Evolutionary conservation across 2,888 invertebrate genomes (phyloP).

Genomic region (Scaptomyza tumidula): DNA sequence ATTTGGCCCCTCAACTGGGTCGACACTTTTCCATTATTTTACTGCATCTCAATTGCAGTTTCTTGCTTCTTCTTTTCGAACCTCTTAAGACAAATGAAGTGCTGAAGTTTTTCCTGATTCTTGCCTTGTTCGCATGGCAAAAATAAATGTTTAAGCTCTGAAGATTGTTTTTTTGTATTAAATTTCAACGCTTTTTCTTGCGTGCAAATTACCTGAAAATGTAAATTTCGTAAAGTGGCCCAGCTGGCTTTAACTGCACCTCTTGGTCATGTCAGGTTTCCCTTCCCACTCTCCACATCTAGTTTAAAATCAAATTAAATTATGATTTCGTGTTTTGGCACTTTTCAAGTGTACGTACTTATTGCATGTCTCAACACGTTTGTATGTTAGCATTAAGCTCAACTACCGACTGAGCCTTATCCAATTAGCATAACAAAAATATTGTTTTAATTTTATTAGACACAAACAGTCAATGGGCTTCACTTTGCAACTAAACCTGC

Average conservation of each 20-base stretch:
- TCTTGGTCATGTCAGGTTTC: conserved; percentile 5
- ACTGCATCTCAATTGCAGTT: conserved; percentile 16
- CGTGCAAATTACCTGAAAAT: conserved; percentile 70
- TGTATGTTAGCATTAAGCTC: background rate
- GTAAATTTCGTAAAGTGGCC: conserved; percentile 51
- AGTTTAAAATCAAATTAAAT: conserved; percentile 67
- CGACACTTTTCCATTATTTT: conserved; percentile 62
- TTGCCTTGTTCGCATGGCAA: conserved; percentile 55
- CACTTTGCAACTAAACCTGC: conserved; percentile 22
- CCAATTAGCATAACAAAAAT: conserved; percentile 61
- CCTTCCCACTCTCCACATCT: conserved; percentile 22
- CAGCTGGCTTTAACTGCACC: conserved; percentile 25
- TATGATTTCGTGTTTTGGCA: conserved; percentile 76
- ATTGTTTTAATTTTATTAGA: conserved; percentile 63
- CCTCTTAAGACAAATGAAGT: conserved; percentile 55
- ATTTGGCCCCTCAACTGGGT: conserved; percentile 78
- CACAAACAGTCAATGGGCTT: conserved; percentile 66
- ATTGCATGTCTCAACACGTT: conserved; percentile 49
- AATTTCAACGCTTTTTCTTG: conserved; percentile 49
- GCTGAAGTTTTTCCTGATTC: conserved; percentile 19
- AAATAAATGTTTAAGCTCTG: conserved; percentile 42
- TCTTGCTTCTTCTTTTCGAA: conserved; percentile 7
- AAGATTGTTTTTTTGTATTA: conserved; percentile 24
- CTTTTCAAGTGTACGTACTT: conserved; percentile 40
- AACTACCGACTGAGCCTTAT: conserved; percentile 37